Base-by-base conservation (phyloP, 2,797 vertebrate genomes). In the Leptatherina wallacei region DNA sequence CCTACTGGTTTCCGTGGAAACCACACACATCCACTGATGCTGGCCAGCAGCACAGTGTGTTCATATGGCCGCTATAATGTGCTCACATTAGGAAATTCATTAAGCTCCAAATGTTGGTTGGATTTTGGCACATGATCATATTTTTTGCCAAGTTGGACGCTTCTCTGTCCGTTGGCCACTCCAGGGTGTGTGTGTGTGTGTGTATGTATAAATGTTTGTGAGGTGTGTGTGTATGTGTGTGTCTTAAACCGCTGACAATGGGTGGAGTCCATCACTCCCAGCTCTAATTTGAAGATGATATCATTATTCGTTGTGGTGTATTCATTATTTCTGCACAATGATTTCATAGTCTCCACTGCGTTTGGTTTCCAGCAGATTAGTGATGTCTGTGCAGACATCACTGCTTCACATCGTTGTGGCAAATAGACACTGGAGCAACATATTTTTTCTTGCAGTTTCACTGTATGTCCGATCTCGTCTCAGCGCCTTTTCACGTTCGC, bases 1-100 rank as follows among this genome's bases (percentile, higher is more conserved):
- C 79, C 40, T 62, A 61, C 61, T 40, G 1, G 76, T 90, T 40
- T 65, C 85, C 86, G 88, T 87, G 86, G 88, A 72, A 90, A 91
- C 91, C 82, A 59, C 77, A 77, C 82, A 80, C 77, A 76, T 80
- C 72, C 40, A 1, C n/a, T 20, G 51, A 77, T 72, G 61, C 47
- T 0, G 62, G 71, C 75, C 73, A 71, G 74, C 69, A 51, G 85
- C 73, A 69, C 81, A 70, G 78, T 54, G 70, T 65, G 84, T 80
- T 80, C 83, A 52, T 44, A 10, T 78, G 44, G 55, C 64, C 30
- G 67, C 76, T 57, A 66, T 73, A 59, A 85, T 70, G 73, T 56
- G 72, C 61, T 78, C 40, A 0, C 36, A 3, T 62, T 64, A 71
- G 47, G 73, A 78, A 83, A 82, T 85, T 77, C 47, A 83, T 77